Percentiles rank a stretch among this genome's conserved stretches.
phyloP scores from a whole-genome alignment of 2,797 vertebrate genomes.

The Spea hammondii region DNA sequence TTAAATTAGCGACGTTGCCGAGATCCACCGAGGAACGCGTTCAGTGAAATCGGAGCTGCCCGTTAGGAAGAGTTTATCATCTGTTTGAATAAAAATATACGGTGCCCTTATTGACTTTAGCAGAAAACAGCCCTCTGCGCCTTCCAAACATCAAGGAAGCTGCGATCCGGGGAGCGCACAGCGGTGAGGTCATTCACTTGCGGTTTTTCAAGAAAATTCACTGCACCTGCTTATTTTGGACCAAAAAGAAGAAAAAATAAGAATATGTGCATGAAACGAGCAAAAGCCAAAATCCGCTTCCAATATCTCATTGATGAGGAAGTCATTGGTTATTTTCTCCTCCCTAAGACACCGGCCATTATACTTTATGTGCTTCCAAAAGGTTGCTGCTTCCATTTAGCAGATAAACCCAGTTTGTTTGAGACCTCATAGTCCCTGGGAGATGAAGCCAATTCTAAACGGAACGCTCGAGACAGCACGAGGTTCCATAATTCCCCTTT shows the following conservation, averaged over 20 bases:
- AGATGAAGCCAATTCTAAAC: too few relatives aligned
- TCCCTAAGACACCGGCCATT: too few relatives aligned
- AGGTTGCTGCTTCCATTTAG: too few relatives aligned
- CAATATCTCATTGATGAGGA: background rate
- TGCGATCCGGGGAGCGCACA: too few relatives aligned
- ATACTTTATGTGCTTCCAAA: too few relatives aligned
- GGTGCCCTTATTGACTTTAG: slow-evolving; percentile 3
- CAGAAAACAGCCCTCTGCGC: slow-evolving; percentile 3
- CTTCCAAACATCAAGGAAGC: slow-evolving; percentile 22
- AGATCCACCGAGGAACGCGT: background rate
- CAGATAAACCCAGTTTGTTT: too few relatives aligned
- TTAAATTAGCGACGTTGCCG: background rate
- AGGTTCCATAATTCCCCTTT: too few relatives aligned
- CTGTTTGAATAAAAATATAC: background rate
- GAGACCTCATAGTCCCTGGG: too few relatives aligned
- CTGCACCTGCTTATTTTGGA: slow-evolving; percentile 41
- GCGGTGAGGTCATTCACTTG: slow-evolving; percentile 21
- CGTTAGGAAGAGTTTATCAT: background rate
- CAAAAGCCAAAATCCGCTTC: background rate
- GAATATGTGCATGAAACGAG: background rate
- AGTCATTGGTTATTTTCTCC: background rate
- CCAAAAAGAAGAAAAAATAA: background rate
- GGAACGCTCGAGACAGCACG: too few relatives aligned
- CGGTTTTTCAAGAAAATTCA: slow-evolving; percentile 7
- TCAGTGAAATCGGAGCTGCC: background rate